Percentiles rank a stretch among this genome's conserved stretches.
These are phyloP conservation scores for Manis javanica DNA, from an alignment of 2,797 vertebrate genomes.

Conservation along the genomic window DNA sequence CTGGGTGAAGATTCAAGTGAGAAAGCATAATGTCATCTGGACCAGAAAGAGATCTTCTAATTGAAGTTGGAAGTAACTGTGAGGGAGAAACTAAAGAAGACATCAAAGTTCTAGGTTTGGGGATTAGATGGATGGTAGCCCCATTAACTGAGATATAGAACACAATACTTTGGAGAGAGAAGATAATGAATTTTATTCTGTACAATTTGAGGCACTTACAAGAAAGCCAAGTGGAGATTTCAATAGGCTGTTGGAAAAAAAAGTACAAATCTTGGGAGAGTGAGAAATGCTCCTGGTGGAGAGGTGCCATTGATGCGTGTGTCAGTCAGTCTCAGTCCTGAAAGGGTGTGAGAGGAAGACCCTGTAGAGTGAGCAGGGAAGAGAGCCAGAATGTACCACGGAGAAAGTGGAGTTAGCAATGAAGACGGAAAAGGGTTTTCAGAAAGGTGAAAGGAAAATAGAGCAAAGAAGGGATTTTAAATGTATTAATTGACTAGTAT, in stretches of 20 bases:
- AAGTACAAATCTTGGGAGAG: neutral
- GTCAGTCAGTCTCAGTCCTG: neutral
- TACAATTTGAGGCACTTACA: neutral
- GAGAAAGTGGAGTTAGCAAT: neutral
- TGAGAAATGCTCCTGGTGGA: neutral
- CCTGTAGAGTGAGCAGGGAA: neutral
- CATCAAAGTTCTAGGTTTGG: neutral
- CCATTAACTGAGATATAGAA: neutral
- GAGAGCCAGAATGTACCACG: neutral
- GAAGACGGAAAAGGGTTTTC: neutral
- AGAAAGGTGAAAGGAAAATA: neutral
- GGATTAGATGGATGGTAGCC: neutral
- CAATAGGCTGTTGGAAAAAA: neutral
- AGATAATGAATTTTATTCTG: neutral
- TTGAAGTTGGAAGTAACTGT: neutral
- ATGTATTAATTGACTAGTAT: neutral
- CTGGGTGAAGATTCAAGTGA: neutral
- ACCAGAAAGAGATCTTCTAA: neutral
- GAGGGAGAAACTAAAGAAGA: neutral
- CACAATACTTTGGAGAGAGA: neutral
- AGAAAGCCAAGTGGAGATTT: neutral
- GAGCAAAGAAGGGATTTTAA: neutral
- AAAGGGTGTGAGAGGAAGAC: neutral
- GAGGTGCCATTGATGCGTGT: neutral
- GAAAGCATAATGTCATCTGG: neutral